Evolutionary conservation across 2,113 vertebrate genomes (phyloP), one percentile per base, ranked within the genome.

Genomic region (Nipponia nippon): DNA sequence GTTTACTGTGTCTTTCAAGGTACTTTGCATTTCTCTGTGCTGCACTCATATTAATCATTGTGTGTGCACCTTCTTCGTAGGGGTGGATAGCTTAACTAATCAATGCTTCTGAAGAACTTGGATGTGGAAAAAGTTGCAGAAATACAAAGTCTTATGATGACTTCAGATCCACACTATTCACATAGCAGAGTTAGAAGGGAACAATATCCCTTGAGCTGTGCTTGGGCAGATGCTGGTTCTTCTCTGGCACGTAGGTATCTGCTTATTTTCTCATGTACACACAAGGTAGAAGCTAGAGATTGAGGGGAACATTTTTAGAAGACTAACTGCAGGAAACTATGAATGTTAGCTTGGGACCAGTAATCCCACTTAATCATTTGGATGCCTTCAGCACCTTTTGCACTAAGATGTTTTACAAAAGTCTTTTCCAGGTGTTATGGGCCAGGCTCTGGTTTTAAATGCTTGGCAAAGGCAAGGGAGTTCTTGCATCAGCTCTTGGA

Each of bases 161-260:
- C 9, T 76, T 89, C 29, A 49, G 14, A 44, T 52, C 32, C 18
- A 36, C 0, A 0, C 19, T 27, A 15, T 23, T 66, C 21, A 12
- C 1, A 1, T 8, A 56, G 29, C 30, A 55, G 44, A 87, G 22
- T 26, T 52, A 55, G 19, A 83, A 76, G 16, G n/a, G 15, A 94
- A 53, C 23, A 66, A 42, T 47, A 34, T 44, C 14, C 5, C 71
- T 50, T 36, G 53, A 81, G 7, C 32, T 40, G 8, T 1, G 1
- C 16, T 50, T 89, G 21, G 49, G 46, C 59, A 75, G 50, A 27
- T 50, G 19, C 30, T 82, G n/a, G 26, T 71, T 46, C 7, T 93
- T 69, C 69, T 88, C 18, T 42, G 25, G 38, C 13, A 11, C 61
- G 6, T 15, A 50, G 16, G 5, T 38, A 20, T 46, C 27, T 78